Percentiles rank a stretch among this genome's conserved stretches.
Evolutionary conservation across 2,888 invertebrate genomes (phyloP).

Genomic region (Nomada ruficornis): DNA sequence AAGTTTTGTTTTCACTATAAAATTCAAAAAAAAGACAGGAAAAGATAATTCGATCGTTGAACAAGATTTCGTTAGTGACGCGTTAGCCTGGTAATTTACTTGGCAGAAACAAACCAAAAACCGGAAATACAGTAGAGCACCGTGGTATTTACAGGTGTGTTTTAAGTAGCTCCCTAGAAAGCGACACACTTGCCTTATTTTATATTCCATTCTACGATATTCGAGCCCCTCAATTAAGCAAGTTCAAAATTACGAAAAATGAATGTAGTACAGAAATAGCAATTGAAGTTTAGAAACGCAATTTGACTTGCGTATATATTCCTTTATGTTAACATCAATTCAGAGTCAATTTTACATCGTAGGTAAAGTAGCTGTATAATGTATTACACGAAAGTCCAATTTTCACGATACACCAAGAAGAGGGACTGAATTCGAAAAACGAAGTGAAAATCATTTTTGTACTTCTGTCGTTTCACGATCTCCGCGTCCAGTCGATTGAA

Average conservation of each 20-base stretch:
- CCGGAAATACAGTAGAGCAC: conserved; percentile 29
- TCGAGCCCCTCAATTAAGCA: neutral
- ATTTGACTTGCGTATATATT: no score
- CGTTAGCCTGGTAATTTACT: conserved; percentile 12
- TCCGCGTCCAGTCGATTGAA: neutral
- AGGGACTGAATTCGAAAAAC: neutral
- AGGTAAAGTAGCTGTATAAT: no score
- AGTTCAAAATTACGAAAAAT: no score
- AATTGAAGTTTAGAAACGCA: no score
- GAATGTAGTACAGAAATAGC: no score
- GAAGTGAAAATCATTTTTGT: neutral
- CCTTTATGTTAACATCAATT: no score
- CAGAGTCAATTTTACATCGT: no score
- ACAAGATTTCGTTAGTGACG: neutral
- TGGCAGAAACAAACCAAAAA: conserved; percentile 20
- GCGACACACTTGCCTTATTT: conserved; percentile 80
- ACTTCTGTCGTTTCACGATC: neutral
- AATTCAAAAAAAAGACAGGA: neutral
- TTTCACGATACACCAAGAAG: no score
- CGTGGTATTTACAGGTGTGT: neutral
- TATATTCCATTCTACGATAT: conserved; percentile 30
- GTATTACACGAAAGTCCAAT: no score
- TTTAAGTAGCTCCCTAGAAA: conserved; percentile 63
- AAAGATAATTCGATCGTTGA: neutral
- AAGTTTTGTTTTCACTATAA: conserved; percentile 11